phyloP scores from a whole-genome alignment of 1,140 invertebrate species.

The Tetranychus cinnabarinus region DNA sequence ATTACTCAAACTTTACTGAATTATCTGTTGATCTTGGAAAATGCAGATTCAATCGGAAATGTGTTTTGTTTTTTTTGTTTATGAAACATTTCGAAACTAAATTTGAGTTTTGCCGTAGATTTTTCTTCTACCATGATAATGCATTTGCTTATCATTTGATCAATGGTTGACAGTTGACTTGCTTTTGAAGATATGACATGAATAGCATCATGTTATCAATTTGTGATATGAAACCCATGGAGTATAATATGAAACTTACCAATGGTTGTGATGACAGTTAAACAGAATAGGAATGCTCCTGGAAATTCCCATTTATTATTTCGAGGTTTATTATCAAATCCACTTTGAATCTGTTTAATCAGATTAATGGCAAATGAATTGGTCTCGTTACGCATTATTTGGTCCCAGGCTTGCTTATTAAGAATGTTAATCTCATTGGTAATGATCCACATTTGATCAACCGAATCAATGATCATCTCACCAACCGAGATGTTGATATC shows the following conservation, averaged over 20 bases:
- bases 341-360: not conserved
- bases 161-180: too few relatives aligned
- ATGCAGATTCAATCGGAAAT: too few relatives aligned
- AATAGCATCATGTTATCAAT: too few relatives aligned
- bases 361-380: not conserved
- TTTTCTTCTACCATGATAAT: too few relatives aligned
- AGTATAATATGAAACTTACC: slow-evolving; percentile 32
- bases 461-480: not conserved
- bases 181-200: too few relatives aligned
- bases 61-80: too few relatives aligned
- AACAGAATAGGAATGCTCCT: slow-evolving; percentile 80
- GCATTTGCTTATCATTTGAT: too few relatives aligned
- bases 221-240: too few relatives aligned
- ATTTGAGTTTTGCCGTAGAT: too few relatives aligned
- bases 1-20: too few relatives aligned
- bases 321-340: not conserved
- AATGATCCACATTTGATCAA: not conserved
- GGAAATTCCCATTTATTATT: slow-evolving; percentile 61
- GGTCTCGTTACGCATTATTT: not conserved
- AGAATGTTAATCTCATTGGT: not conserved
- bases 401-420: not conserved
- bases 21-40: too few relatives aligned
- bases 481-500: not conserved
- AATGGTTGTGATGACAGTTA: slow-evolving; percentile 90
- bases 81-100: too few relatives aligned